Base-by-base conservation (phyloP, 2,888 invertebrate genomes). In the Drosophila engyochracea region DNA sequence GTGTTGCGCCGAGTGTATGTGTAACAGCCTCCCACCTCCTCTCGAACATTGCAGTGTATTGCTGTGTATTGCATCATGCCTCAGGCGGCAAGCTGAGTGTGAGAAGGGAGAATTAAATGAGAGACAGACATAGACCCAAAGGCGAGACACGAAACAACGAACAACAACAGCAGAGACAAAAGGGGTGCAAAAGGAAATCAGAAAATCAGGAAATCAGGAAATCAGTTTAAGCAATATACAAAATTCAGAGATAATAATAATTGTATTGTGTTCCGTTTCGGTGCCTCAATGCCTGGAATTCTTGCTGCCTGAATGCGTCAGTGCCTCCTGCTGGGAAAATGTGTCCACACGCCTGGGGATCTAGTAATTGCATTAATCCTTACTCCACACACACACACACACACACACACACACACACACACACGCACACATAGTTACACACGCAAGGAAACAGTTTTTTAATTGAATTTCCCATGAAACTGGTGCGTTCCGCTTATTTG, bases 291-390 rank as follows among this genome's bases (percentile, higher is more conserved):
- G 53, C 54, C 62, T 77, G 10, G n/a, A 33, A 4, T 33, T 22
- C 16, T 28, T 25, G 28, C 49, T 49, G 49, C 12, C 31, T 31
- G 14, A n/a, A 62, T 77, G 47, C 52, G 59, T 75, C 71, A 35
- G 28, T 55, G 53, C 54, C 66, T 74, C 30, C 49, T 67, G 65
- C 58, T 49, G 62, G 53, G 35, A 60, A 63, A 59, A 78, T 76
- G 68, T 76, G 77, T 53, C 63, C 68, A 47, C 68, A 60, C 55
- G 76, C 68, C 77, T 79, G 60, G 68, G 81, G 76, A 71, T 62
- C 77, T 57, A 58, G 82, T 83, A 88, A 88, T 88, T 83, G 85
- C 76, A 76, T 89, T 85, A 80, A 83, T 76, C 73, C 59, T 76
- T 70, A 74, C 83, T 33, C 52, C 53, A 66, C 35, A 47, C 55